A percentile compares a stretch with the other conserved stretches of the same genome.
phyloP scores from a whole-genome alignment of 1,140 invertebrate genomes.

The Lysiphlebus fabarum region DNA sequence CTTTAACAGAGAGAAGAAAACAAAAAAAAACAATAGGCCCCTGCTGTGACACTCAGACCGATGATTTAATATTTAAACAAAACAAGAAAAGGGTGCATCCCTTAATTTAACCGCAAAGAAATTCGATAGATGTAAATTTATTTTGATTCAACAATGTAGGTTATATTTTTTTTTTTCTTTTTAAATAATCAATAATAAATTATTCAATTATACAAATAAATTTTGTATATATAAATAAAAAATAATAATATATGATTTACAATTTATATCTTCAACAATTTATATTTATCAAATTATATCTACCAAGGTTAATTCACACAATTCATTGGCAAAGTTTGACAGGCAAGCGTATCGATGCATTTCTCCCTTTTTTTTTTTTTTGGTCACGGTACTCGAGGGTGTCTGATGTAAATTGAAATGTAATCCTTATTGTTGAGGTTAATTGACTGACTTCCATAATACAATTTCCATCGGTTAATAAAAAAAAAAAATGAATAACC shows the following conservation, averaged over 20 bases:
- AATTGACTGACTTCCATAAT: constrained; percentile 42
- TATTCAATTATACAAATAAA: constrained; percentile 14
- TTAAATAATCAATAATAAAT: background rate
- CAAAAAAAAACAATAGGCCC: constrained; percentile 32
- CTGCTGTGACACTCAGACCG: constrained; percentile 51
- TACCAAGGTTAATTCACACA: constrained; percentile 6
- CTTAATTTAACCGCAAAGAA: constrained; percentile 47
- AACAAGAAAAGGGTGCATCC: constrained; percentile 46
- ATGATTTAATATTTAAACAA: constrained; percentile 57
- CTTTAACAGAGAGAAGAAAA: background rate
- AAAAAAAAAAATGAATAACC: background rate
- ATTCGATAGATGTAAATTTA: constrained; percentile 17
- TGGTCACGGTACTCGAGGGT: constrained; percentile 2
- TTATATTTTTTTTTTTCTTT: background rate
- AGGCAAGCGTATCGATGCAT: constrained; percentile 11
- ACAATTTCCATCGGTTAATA: background rate
- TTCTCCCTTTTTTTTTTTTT: background rate
- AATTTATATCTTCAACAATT: too few relatives aligned
- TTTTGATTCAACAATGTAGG: constrained; percentile 36
- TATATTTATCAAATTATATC: too few relatives aligned
- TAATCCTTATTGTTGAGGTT: constrained; percentile 48
- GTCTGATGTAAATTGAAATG: constrained; percentile 46
- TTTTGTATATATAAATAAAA: background rate
- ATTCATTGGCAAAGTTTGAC: background rate
- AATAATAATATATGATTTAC: background rate